phyloP scores from a whole-genome alignment of 2,888 invertebrate species.

The Sarcophaga carnaria region DNA sequence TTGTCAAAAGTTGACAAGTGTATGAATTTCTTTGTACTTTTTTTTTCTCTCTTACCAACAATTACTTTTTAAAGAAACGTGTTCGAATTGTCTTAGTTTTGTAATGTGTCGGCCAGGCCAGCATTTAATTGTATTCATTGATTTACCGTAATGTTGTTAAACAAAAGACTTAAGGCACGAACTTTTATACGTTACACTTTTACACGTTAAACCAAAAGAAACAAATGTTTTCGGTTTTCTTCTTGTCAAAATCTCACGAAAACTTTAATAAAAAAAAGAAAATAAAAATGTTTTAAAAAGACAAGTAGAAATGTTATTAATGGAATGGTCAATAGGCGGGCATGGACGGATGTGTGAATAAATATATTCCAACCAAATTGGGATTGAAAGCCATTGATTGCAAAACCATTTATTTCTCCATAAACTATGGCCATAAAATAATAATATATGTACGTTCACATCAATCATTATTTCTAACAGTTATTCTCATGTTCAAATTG shows the following conservation, averaged over 20 bases:
- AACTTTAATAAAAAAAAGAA: not conserved
- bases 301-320: not conserved
- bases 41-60: not conserved
- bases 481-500: not conserved
- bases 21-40: slow-evolving; percentile 15
- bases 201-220: not conserved
- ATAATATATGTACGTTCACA: not conserved
- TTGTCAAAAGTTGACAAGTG: slow-evolving; percentile 56
- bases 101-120: slow-evolving; percentile 3
- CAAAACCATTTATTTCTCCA: not conserved
- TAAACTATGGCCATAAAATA: not conserved
- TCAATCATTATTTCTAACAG: slow-evolving; percentile 15
- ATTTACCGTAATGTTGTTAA: slow-evolving; percentile 30
- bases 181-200: not conserved
- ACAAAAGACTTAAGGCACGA: slow-evolving; percentile 47
- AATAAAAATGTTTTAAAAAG: not conserved
- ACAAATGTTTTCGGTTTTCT: not conserved
- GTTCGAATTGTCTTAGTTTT: slow-evolving; percentile 56
- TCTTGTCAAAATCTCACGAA: not conserved
- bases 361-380: slow-evolving; percentile 12
- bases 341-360: not conserved
- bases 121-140: slow-evolving; percentile 19
- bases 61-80: slow-evolving; percentile 35
- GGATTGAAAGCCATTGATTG: not conserved
- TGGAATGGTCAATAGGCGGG: not conserved